phyloP scores from a whole-genome alignment of 2,113 vertebrate species.

The Hippoglossus stenolepis region DNA sequence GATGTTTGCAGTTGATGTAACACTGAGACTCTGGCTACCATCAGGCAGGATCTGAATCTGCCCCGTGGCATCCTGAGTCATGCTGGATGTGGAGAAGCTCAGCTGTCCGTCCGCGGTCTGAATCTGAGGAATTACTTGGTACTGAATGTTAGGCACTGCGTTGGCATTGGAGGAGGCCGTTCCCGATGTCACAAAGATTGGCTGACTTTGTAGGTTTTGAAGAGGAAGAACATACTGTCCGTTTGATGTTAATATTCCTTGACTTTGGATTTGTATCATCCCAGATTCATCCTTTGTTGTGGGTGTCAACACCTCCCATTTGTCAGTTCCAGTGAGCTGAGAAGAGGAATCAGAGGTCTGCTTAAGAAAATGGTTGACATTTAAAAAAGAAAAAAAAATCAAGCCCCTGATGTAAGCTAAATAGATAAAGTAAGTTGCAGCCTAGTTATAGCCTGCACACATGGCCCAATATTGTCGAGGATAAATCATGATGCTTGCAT shows the following conservation, averaged over 20 bases:
- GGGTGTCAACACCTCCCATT: slow-evolving; percentile 96
- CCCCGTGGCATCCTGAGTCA: slow-evolving; percentile 91
- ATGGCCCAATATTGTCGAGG: not conserved
- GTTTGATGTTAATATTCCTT: slow-evolving; percentile 93
- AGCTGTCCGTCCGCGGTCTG: slow-evolving; percentile 97
- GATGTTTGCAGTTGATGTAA: slow-evolving; percentile 90
- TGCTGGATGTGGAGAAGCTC: slow-evolving; percentile 91
- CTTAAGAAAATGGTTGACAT: slow-evolving; percentile 49
- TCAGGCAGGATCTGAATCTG: slow-evolving; percentile 98
- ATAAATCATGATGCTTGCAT: not conserved
- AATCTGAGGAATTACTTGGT: slow-evolving; percentile 99
- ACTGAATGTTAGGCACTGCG: slow-evolving; percentile 98
- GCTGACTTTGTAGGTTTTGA: slow-evolving; percentile 97
- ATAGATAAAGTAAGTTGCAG: slow-evolving; percentile 3
- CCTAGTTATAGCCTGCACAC: not conserved
- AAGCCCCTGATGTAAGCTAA: not conserved
- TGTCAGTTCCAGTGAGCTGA: slow-evolving; percentile 92
- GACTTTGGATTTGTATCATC: slow-evolving; percentile 94
- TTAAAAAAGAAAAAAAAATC: slow-evolving; percentile 19
- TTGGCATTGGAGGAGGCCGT: slow-evolving; percentile 92
- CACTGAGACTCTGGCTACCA: slow-evolving; percentile 91
- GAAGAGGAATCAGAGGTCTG: slow-evolving; percentile 92
- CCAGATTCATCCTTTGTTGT: slow-evolving; percentile 93
- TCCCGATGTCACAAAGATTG: slow-evolving; percentile 96
- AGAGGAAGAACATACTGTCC: slow-evolving; percentile 99